Conservation (phyloP, 2,888 invertebrate species). For the Sycophila texana region DNA sequence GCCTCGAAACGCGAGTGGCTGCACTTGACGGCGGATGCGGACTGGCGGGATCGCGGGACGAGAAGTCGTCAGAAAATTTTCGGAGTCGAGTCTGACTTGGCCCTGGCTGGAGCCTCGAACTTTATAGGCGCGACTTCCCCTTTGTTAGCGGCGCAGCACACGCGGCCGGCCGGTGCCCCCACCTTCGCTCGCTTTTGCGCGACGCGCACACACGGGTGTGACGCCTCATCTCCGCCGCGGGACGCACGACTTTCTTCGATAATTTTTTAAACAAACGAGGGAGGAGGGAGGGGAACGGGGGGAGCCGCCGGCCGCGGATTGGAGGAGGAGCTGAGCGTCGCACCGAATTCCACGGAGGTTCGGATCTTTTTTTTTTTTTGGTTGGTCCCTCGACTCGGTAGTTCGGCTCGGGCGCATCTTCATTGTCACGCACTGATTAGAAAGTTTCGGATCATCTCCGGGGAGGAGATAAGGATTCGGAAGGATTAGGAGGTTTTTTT, state of each 20-base stretch:
- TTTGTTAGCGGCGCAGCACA: slow-evolving; percentile 60
- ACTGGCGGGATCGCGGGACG: neutral
- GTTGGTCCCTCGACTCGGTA: neutral
- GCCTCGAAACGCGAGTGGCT: slow-evolving; percentile 19
- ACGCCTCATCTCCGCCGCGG: slow-evolving; percentile 57
- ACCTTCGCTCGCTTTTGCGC: slow-evolving; percentile 20
- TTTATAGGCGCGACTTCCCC: slow-evolving; percentile 71
- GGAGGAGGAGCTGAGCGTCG: neutral
- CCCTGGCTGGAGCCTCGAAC: slow-evolving; percentile 71
- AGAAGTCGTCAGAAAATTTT: slow-evolving; percentile 68
- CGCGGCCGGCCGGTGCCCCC: slow-evolving; percentile 55
- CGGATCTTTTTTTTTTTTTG: neutral
- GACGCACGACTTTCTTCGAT: slow-evolving; percentile 71
- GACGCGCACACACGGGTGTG: slow-evolving; percentile 47
- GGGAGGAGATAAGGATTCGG: slow-evolving; percentile 21
- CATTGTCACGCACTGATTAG: slow-evolving; percentile 24
- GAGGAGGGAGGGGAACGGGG: slow-evolving; percentile 1
- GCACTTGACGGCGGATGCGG: neutral
- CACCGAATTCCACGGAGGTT: neutral
- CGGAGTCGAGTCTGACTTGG: slow-evolving; percentile 73
- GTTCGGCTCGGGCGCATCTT: slow-evolving; percentile 4
- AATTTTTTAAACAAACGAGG: slow-evolving; percentile 74
- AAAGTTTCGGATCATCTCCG: slow-evolving; percentile 3
- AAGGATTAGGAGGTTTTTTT: slow-evolving; percentile 6
- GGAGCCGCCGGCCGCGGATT: neutral